Evolutionary conservation across 2,797 vertebrate species (phyloP).

Genomic region (Carapus acus): DNA sequence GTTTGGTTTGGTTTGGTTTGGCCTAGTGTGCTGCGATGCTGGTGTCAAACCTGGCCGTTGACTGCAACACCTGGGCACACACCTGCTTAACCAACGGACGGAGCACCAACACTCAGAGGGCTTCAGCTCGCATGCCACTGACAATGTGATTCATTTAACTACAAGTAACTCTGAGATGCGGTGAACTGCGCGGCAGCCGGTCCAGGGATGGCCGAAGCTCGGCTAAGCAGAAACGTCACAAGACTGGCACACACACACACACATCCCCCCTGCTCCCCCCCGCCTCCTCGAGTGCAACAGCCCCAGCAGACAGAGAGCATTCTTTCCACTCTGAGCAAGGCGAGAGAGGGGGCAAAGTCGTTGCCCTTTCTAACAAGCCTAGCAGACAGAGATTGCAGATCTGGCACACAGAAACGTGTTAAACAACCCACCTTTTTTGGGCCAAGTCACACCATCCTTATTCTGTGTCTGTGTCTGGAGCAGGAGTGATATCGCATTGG

Average conservation of each 20-base stretch:
- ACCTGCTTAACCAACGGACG: neutral
- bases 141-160: too few relatives aligned
- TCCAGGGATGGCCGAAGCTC: constrained; percentile 10
- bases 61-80: neutral
- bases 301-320: constrained; percentile 50
- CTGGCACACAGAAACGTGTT: neutral
- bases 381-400: neutral
- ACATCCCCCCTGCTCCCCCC: too few relatives aligned
- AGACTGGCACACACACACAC: too few relatives aligned
- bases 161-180: neutral
- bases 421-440: neutral
- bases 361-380: constrained; percentile 40
- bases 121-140: too few relatives aligned
- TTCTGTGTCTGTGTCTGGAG: constrained; percentile 20
- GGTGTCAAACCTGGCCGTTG: constrained; percentile 13
- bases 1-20: too few relatives aligned
- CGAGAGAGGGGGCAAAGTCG: constrained; percentile 45
- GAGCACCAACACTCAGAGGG: neutral
- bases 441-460: constrained; percentile 13
- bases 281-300: constrained; percentile 55
- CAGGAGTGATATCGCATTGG: neutral
- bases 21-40: too few relatives aligned
- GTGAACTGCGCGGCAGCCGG: neutral
- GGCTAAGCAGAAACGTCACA: constrained; percentile 52
- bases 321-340: constrained; percentile 58